These are phyloP conservation scores for Nasonovia ribisnigri DNA, from an alignment of 2,888 invertebrate species.

Conservation along the genomic window DNA sequence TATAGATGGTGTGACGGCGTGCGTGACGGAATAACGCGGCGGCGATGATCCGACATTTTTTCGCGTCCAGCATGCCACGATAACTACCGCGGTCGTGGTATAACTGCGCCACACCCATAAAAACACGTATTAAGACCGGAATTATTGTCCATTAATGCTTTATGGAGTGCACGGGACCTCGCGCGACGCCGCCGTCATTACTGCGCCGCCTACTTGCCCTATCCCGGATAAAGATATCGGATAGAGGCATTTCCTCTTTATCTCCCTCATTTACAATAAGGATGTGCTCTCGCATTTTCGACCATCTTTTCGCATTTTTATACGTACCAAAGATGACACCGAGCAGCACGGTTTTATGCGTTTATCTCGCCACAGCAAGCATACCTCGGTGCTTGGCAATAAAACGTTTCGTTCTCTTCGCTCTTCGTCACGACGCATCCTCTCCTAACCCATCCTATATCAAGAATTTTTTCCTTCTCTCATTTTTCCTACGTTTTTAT, in stretches of 20 bases:
- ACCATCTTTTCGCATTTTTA: conserved; percentile 18
- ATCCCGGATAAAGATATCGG: conserved; percentile 6
- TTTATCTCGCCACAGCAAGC: background rate
- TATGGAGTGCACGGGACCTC: conserved; percentile 50
- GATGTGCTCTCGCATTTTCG: conserved; percentile 32
- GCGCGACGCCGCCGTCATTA: background rate
- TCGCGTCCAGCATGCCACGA: conserved; percentile 21
- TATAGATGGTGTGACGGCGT: background rate
- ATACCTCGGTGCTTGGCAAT: conserved; percentile 31
- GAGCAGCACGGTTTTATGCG: background rate
- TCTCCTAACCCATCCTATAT: background rate
- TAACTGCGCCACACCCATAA: conserved; percentile 44
- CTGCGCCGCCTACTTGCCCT: background rate
- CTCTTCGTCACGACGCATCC: background rate
- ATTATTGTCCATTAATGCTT: conserved; percentile 63
- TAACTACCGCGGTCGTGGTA: background rate
- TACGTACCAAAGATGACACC: conserved; percentile 21
- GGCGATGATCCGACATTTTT: conserved; percentile 47
- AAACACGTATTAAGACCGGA: conserved; percentile 57
- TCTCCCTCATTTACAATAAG: background rate
- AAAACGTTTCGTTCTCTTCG: conserved; percentile 30
- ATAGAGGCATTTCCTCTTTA: conserved; percentile 7
- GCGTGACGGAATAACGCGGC: background rate
- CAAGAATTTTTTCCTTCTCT: background rate
- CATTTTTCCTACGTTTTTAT: background rate